phyloP scores from a whole-genome alignment of 2,797 vertebrate species.

The Strix occidentalis region DNA sequence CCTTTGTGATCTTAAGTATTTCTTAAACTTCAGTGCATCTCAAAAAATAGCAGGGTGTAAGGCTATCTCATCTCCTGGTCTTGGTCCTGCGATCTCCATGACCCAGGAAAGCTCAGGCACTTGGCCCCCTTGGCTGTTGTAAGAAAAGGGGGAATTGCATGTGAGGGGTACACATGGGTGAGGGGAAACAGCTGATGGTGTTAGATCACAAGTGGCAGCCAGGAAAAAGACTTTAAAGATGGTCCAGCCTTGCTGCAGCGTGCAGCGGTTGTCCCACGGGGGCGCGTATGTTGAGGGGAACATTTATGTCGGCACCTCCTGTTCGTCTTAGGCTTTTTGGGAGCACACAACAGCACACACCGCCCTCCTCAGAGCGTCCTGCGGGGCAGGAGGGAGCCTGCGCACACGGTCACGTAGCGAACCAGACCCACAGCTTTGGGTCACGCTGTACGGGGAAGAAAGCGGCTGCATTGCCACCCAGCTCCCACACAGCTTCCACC shows the following conservation, averaged over 20 bases:
- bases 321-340: rapidly evolving
- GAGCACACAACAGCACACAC: background rate
- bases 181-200: background rate
- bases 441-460: background rate
- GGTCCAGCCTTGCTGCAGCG: background rate
- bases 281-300: rapidly evolving
- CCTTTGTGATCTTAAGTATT: background rate
- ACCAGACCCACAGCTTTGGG: background rate
- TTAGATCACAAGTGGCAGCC: rapidly evolving
- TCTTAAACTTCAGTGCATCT: background rate
- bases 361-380: background rate
- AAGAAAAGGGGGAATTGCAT: background rate
- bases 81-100: background rate
- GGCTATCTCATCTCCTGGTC: background rate
- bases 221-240: background rate
- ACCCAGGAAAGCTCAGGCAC: background rate
- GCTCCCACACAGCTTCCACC: rapidly evolving
- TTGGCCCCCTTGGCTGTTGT: background rate
- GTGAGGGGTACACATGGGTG: rapidly evolving
- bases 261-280: background rate
- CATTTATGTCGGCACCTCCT: rapidly evolving
- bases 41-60: background rate
- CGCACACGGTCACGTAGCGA: rapidly evolving
- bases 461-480: rapidly evolving
- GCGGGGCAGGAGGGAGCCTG: background rate